A percentile compares a stretch with the other conserved stretches of the same genome.
phyloP scores from a whole-genome alignment of 1,140 invertebrate genomes.

The Triops cancriformis region DNA sequence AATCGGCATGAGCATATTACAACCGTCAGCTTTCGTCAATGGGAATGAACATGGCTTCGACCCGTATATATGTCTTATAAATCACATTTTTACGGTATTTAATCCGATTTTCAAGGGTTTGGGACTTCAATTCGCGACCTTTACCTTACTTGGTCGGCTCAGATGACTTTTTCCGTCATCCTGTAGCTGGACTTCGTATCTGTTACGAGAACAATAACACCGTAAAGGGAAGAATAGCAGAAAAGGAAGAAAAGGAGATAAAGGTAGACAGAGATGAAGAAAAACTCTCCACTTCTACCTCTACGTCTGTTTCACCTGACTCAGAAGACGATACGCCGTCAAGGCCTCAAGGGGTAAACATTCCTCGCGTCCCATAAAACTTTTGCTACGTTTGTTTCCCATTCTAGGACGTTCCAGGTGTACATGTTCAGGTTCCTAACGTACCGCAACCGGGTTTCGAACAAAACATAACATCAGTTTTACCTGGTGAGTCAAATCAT shows the following conservation, averaged over 20 bases:
- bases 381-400: not conserved
- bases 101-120: not conserved
- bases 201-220: not conserved
- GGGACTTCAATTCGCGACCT: not conserved
- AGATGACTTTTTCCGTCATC: conserved; percentile 14
- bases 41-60: not conserved
- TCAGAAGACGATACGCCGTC: conserved; percentile 12
- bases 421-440: not conserved
- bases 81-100: not conserved
- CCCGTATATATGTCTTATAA: too few species aligned
- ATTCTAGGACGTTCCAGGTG: not conserved
- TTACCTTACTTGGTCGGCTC: conserved; percentile 23
- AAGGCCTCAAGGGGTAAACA: not conserved
- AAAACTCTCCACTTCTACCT: not conserved
- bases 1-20: not conserved
- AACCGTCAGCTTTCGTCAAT: not conserved
- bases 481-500: not conserved
- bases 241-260: not conserved
- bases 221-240: too few species aligned
- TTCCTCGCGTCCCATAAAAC: not conserved
- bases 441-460: not conserved
- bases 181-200: conserved; percentile 12
- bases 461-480: not conserved
- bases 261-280: not conserved
- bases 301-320: not conserved